Evolutionary conservation across 2,888 invertebrate genomes (phyloP).

Genomic region (Xestia rhomboidea): DNA sequence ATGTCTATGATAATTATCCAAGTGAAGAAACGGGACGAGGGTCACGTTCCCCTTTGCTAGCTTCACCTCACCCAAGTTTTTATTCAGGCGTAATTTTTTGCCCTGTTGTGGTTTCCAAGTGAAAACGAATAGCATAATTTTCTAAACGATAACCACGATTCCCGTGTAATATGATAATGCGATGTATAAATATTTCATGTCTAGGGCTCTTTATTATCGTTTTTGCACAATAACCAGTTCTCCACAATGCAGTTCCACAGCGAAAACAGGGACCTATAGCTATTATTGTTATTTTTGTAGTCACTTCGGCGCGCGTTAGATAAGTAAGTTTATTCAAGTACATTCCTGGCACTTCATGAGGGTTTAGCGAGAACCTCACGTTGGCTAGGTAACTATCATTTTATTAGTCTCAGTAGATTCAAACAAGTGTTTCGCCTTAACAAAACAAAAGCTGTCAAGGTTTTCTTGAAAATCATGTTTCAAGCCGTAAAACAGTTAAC

Average conservation of each 20-base stretch:
- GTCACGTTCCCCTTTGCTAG: slow-evolving; percentile 69
- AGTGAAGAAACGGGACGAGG: slow-evolving; percentile 70
- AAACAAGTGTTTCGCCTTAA: slow-evolving; percentile 56
- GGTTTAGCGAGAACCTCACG: slow-evolving; percentile 32
- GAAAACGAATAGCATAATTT: slow-evolving; percentile 89
- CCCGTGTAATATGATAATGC: slow-evolving; percentile 90
- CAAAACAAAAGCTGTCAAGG: slow-evolving; percentile 61
- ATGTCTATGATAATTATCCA: slow-evolving; percentile 67
- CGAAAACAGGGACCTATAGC: slow-evolving; percentile 78
- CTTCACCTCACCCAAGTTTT: slow-evolving; percentile 60
- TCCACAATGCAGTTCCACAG: slow-evolving; percentile 79
- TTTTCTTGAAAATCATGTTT: slow-evolving; percentile 76
- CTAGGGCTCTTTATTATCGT: slow-evolving; percentile 85
- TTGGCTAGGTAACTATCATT: slow-evolving; percentile 7
- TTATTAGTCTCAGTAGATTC: slow-evolving; percentile 26
- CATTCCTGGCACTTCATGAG: slow-evolving; percentile 47
- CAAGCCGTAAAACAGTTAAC: slow-evolving; percentile 80
- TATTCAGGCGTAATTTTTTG: slow-evolving; percentile 70
- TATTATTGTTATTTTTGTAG: slow-evolving; percentile 79
- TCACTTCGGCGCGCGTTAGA: slow-evolving; percentile 64
- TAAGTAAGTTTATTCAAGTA: slow-evolving; percentile 57
- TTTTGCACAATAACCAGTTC: slow-evolving; percentile 87
- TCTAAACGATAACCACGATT: slow-evolving; percentile 88
- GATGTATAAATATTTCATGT: slow-evolving; percentile 89
- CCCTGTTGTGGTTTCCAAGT: slow-evolving; percentile 80